A percentile compares a stretch with the other conserved stretches of the same genome.
Conservation (phyloP, 2,797 vertebrate genomes). For the Microhierax caerulescens region DNA sequence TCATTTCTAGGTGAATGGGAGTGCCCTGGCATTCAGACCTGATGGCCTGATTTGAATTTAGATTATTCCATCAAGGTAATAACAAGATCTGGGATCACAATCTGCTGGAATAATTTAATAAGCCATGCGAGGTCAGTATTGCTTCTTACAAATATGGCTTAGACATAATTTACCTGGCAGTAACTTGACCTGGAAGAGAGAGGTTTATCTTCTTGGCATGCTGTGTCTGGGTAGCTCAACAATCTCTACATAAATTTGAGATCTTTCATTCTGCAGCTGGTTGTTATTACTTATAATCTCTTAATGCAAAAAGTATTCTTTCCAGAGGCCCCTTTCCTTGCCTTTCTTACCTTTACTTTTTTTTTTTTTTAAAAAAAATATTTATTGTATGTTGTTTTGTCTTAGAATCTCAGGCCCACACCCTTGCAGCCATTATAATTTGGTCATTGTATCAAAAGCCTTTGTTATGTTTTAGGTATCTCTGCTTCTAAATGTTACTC, state of each 20-base stretch:
- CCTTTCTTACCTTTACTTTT: not conserved
- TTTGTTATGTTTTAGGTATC: not conserved
- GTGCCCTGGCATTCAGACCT: not conserved
- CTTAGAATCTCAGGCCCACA: not conserved
- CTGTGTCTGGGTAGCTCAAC: conserved; percentile 21
- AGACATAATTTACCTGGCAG: conserved; percentile 51
- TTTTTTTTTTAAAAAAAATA: not conserved
- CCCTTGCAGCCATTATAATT: not conserved
- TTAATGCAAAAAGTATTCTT: conserved; percentile 60
- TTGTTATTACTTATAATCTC: conserved; percentile 63
- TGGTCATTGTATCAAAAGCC: not conserved
- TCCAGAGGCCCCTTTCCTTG: conserved; percentile 31
- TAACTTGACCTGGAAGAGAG: conserved; percentile 57
- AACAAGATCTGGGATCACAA: conserved; percentile 16
- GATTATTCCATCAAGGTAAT: conserved; percentile 33
- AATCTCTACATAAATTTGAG: conserved; percentile 54
- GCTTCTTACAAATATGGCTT: conserved; percentile 12
- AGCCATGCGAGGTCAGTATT: conserved; percentile 55
- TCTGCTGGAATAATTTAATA: conserved; percentile 49
- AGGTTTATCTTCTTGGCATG: conserved; percentile 57
- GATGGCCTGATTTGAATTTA: conserved; percentile 33
- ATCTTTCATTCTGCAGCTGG: conserved; percentile 56
- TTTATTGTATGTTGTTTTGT: not conserved
- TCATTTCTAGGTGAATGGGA: not conserved
- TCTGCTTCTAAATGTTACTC: not conserved